Conservation (phyloP, 2,797 vertebrate genomes). For the Taeniopygia guttata region DNA sequence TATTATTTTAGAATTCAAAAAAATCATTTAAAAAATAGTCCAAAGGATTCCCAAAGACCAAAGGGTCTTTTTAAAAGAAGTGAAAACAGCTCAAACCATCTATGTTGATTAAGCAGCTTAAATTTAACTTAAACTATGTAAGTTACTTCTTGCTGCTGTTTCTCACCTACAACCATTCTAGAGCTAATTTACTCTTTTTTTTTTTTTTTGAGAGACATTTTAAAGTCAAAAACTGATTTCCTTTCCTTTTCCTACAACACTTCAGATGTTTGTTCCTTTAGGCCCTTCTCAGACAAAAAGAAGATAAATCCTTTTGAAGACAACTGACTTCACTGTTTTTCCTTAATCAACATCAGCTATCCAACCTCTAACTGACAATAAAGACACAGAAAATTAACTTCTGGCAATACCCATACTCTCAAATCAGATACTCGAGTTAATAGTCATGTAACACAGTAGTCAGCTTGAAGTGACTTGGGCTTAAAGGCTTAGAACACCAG, state of each 20-base stretch:
- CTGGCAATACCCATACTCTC: neutral
- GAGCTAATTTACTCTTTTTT: neutral
- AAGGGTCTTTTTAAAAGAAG: neutral
- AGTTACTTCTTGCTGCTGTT: neutral
- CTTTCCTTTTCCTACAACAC: neutral
- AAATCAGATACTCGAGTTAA: conserved; percentile 3
- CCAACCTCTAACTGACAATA: neutral
- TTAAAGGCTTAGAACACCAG: conserved; percentile 41
- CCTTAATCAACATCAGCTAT: neutral
- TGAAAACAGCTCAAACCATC: neutral
- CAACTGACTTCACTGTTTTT: neutral
- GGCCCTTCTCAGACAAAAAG: neutral
- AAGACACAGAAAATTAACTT: neutral
- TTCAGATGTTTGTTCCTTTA: neutral
- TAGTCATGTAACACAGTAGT: neutral
- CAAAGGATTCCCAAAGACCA: neutral
- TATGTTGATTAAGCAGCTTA: neutral
- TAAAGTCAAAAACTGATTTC: neutral
- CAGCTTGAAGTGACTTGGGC: conserved; percentile 5
- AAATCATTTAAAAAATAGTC: neutral
- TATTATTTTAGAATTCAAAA: neutral
- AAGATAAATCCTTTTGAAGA: neutral
- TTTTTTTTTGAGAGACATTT: neutral
- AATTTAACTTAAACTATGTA: neutral
- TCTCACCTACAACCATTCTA: neutral